Evolutionary conservation across 2,888 invertebrate genomes (phyloP).

Genomic region (Homarus gammarus): DNA sequence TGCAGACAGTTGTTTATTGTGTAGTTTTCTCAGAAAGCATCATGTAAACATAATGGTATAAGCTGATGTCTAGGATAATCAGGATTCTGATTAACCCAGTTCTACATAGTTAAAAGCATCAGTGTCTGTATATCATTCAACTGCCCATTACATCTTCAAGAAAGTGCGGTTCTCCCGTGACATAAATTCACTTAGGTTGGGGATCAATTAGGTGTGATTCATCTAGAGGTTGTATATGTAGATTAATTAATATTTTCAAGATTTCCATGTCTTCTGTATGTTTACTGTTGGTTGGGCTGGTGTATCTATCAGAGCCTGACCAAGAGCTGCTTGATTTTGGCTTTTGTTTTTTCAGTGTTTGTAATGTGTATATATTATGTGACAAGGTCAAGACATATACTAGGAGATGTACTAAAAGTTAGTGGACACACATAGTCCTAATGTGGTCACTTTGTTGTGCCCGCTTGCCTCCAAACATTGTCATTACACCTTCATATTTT

Average conservation of each 20-base stretch:
- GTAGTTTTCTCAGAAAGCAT: background rate
- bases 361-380: background rate
- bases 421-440: background rate
- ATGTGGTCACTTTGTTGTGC: background rate
- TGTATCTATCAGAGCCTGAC: background rate
- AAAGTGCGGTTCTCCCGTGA: background rate
- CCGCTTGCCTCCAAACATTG: too few species aligned
- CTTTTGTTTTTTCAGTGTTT: background rate
- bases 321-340: background rate
- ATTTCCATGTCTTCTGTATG: background rate
- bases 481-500: too few species aligned
- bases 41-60: background rate
- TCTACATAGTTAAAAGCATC: background rate
- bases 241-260: background rate
- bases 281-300: background rate
- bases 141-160: background rate
- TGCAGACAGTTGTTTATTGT: background rate
- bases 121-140: background rate
- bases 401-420: background rate
- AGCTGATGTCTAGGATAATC: background rate
- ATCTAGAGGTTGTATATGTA: background rate
- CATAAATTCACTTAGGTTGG: background rate
- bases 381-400: background rate
- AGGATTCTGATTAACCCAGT: background rate
- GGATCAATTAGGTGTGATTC: constrained; percentile 1